Base-by-base conservation (phyloP, 2,113 vertebrate species). In the mouse (Mus musculus) region DNA sequence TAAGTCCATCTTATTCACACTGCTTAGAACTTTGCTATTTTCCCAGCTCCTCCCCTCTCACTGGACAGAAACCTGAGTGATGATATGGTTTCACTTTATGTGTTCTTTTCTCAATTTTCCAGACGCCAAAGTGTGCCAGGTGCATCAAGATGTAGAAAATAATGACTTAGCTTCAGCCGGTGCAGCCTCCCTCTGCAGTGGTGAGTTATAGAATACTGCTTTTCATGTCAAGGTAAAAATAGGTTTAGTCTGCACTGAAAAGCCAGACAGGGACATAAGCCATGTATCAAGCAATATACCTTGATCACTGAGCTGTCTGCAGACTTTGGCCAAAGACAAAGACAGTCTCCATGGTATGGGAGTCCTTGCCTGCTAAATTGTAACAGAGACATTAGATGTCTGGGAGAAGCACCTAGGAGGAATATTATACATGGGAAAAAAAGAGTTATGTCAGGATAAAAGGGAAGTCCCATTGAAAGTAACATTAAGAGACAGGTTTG, bases 181-280 rank as follows among this genome's bases (percentile, higher is more conserved):
- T 0, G 2, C 46, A 90, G 42, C n/a, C 5, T 93, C n/a, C 67
- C 24, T 61, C 67, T 93, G 54, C 61, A 91, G 24, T 3, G 33
- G 36, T 36, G 84, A 94, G 54, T 75, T 54, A 39, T 36, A 28
- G 33, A 76, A 22, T 49, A 3, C 36, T 85, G 90, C 54, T 8
- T 91, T 93, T 72, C 80, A 9, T 88, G 93, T 76, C 42, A 71
- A 69, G 76, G 84, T 78, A 94, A 94, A 82, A 94, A 61, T 84
- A 42, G 67, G 17, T 22, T 92, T 78, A 72, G n/a, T 80, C 56
- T 19, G 49, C 22, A 6, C 30, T 86, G 17, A n/a, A 69, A 71
- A 49, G 22, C 52, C 72, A 88, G 52, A 52, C 13, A 69, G 1
- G 54, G 71, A 88, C 26, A 77, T 46, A 91, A 77, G 77, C 8